Conservation (phyloP, 2,797 vertebrate species). For the Protosalanx chinensis region DNA sequence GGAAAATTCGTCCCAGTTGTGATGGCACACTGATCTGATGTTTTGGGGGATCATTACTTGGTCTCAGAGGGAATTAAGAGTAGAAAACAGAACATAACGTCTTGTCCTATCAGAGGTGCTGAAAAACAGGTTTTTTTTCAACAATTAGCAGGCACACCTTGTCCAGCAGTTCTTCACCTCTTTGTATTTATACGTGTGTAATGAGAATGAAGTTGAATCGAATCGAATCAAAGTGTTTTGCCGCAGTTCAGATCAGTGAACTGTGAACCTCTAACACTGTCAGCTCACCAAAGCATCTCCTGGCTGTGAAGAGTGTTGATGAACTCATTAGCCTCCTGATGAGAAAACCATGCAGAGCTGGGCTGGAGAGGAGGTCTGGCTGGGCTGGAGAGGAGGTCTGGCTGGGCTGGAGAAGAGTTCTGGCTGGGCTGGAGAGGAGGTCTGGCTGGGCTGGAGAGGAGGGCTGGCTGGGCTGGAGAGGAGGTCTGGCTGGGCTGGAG, state of each 20-base stretch:
- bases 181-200: no score
- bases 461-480: constrained; percentile 35
- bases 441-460: constrained; percentile 32
- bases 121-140: no score
- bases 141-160: no score
- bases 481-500: constrained; percentile 35
- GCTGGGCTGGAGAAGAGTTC: constrained; percentile 9
- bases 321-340: constrained; percentile 66
- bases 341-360: constrained; percentile 59
- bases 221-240: constrained; percentile 1
- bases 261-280: neutral
- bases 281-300: constrained; percentile 20
- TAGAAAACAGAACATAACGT: no score
- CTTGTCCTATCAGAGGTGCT: no score
- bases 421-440: constrained; percentile 30
- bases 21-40: neutral
- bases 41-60: neutral
- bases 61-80: neutral
- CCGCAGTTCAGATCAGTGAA: constrained; percentile 8
- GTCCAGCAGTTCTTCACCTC: no score
- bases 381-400: constrained; percentile 56
- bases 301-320: constrained; percentile 48
- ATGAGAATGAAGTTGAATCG: no score
- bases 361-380: constrained; percentile 56
- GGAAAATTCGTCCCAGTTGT: neutral